Percentiles rank a stretch among this genome's conserved stretches.
Conservation (phyloP, 2,888 invertebrate species). For the Rhagonycha lutea region DNA sequence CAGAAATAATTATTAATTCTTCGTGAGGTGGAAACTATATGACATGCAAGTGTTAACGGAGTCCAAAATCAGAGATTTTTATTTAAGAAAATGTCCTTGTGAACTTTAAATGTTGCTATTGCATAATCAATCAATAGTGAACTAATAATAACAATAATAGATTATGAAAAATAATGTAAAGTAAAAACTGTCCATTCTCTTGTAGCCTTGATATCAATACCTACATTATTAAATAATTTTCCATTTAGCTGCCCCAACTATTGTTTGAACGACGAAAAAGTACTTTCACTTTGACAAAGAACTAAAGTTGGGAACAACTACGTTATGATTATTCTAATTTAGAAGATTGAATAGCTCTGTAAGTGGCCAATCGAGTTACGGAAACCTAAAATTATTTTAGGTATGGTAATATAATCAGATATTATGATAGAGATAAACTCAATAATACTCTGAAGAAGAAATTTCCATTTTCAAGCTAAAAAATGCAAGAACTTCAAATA, state of each 20-base stretch:
- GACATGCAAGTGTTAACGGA: background rate
- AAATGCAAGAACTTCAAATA: too few relatives aligned
- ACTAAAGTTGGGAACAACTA: background rate
- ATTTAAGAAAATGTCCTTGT: background rate
- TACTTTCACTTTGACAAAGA: background rate
- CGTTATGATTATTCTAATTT: background rate
- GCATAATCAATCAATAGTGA: background rate
- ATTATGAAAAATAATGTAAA: constrained; percentile 25
- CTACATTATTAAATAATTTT: background rate
- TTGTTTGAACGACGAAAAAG: background rate
- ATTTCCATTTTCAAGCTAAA: too few relatives aligned
- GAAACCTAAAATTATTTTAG: background rate
- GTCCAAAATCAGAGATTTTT: background rate
- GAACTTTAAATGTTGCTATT: background rate
- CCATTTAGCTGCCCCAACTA: background rate
- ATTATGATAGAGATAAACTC: too few relatives aligned
- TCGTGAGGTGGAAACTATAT: background rate
- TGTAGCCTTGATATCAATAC: constrained; percentile 22
- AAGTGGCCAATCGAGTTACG: background rate
- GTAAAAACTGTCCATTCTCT: constrained; percentile 26
- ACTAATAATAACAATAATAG: background rate
- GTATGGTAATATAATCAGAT: too few relatives aligned
- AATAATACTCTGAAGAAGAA: too few relatives aligned
- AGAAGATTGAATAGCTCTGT: background rate
- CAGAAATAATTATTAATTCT: constrained; percentile 1